Evolutionary conservation across 2,888 invertebrate genomes (phyloP).

Genomic region (Fragum whitleyi): DNA sequence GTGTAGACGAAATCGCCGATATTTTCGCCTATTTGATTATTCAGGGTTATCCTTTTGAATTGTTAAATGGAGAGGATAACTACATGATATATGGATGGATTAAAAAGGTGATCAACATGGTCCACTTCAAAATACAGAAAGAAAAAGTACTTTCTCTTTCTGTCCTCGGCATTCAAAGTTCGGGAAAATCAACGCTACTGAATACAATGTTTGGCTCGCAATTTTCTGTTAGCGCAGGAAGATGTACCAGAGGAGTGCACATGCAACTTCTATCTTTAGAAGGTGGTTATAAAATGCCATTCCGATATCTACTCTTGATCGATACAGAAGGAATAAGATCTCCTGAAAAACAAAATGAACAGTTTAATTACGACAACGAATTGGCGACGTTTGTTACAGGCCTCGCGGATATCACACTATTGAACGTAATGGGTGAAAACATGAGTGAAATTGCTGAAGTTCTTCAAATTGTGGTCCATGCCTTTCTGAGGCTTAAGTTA

Average conservation of each 20-base stretch:
- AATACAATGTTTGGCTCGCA: constrained; percentile 59
- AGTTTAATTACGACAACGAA: constrained; percentile 41
- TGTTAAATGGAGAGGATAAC: constrained; percentile 48
- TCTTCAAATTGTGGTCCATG: constrained; percentile 49
- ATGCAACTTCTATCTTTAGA: constrained; percentile 30
- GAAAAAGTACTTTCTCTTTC: constrained; percentile 35
- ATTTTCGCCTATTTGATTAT: constrained; percentile 25
- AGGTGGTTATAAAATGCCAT: not conserved
- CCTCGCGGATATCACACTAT: constrained; percentile 39
- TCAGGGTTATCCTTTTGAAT: constrained; percentile 44
- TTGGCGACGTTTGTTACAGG: constrained; percentile 50
- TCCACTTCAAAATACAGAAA: not conserved
- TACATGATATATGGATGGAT: constrained; percentile 43
- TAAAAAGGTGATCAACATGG: constrained; percentile 19
- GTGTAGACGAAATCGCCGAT: not conserved
- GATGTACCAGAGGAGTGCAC: constrained; percentile 56
- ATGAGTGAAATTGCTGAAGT: constrained; percentile 36
- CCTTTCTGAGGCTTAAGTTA: constrained; percentile 42
- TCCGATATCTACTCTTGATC: constrained; percentile 41
- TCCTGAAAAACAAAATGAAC: constrained; percentile 26
- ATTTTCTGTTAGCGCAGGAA: constrained; percentile 50
- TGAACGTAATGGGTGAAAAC: constrained; percentile 54
- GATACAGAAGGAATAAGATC: constrained; percentile 58
- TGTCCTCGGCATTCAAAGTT: constrained; percentile 56
- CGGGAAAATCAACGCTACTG: constrained; percentile 58